Percentiles rank a stretch among this genome's conserved stretches.
Conservation (phyloP, 2,113 vertebrate species). For the Eptesicus fuscus region DNA sequence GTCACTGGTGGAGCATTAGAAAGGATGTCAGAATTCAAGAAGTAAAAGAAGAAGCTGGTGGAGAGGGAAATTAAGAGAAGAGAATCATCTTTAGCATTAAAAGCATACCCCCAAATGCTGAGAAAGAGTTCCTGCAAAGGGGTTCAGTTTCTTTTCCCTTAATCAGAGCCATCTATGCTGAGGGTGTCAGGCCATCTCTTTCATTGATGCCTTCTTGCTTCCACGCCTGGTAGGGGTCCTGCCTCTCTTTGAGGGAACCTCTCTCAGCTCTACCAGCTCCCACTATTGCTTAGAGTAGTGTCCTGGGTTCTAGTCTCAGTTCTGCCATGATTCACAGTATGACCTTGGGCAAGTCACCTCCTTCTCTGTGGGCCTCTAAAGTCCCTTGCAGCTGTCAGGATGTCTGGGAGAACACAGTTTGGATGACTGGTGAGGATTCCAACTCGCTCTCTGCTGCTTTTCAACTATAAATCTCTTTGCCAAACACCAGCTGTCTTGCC, state of each 20-base stretch:
- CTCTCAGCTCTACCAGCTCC: not conserved
- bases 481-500: not conserved
- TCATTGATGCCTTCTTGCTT: not conserved
- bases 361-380: not conserved
- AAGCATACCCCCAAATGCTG: not conserved
- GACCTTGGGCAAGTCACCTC: not conserved
- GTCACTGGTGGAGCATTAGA: not conserved
- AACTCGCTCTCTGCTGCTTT: not conserved
- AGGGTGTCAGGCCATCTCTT: not conserved
- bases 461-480: not conserved
- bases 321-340: not conserved
- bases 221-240: not conserved
- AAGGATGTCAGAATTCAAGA: conserved; percentile 28
- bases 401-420: not conserved
- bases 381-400: conserved; percentile 3
- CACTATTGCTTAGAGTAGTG: not conserved
- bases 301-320: not conserved
- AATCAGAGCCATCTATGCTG: too few species aligned
- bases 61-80: not conserved
- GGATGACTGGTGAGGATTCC: not conserved
- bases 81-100: not conserved
- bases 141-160: not conserved
- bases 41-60: conserved; percentile 18
- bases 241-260: not conserved
- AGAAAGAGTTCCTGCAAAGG: not conserved